Evolutionary conservation across 2,888 invertebrate genomes (phyloP), one percentile per base, ranked within the genome.

Genomic region (Tipula vernalis): DNA sequence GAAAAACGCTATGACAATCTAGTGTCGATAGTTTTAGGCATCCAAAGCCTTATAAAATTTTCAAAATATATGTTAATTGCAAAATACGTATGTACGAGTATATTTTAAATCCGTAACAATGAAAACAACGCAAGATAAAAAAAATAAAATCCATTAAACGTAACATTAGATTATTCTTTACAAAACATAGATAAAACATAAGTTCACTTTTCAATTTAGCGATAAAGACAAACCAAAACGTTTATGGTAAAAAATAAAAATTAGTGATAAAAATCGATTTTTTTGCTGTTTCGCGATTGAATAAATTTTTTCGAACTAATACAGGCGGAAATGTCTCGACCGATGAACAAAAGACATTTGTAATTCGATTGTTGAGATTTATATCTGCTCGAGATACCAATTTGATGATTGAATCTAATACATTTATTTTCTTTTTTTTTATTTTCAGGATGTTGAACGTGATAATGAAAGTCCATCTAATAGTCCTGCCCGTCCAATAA

Each of bases 401-500:
- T n/a, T 51, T n/a, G n/a, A 71, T n/a, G n/a, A 71, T 71, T 71
- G 2, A 1, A 71, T 71, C 28, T 71, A 71, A 71, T 28, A 2
- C 28, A 28, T 10, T 71, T 71, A 28, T 85, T 85, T 15, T 18
- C 18, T 18, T 44, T 85, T 15, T 18, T 15, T 28, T 28, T 28
- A 6, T 41, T 15, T 86, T 57, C 36, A 86, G 86, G 86, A 86
- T 39, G n/a, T 51, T 39, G 86, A 86, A 18, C 28, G 86, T 13
- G 86, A 86, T 39, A 36, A 86, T 36, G 86, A 86, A 51, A 86
- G 86, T 57, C 51, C 86, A 6, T 36, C 86, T 6, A 51, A 39
- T 39, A 86, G 86, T 39, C 86, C 86, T 15, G 86, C 51, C 28
- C 51, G 51, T 36, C 51, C 86, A 85, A 42, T 85, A 28, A 85